Percentiles rank a stretch among this genome's conserved stretches.
Conservation (phyloP, 2,888 invertebrate species). For the Loripinus fragilis region DNA sequence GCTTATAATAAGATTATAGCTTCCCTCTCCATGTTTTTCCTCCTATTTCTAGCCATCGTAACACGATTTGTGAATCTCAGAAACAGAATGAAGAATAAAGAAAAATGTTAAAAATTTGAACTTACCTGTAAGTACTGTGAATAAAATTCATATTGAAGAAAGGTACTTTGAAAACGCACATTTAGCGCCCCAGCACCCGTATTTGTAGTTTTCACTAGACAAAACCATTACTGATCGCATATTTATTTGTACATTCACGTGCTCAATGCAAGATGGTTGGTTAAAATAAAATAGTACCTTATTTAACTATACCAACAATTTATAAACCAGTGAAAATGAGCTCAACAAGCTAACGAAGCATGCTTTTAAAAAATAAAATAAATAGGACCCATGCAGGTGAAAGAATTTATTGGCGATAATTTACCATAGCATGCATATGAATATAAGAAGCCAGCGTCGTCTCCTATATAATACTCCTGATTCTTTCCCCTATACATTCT, state of each 20-base stretch:
- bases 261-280: too few relatives aligned
- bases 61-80: not conserved
- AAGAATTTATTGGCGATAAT: not conserved
- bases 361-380: not conserved
- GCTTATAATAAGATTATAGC: not conserved
- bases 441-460: not conserved
- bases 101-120: not conserved
- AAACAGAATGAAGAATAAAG: not conserved
- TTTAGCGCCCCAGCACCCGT: too few relatives aligned
- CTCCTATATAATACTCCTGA: not conserved
- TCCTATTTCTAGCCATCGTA: not conserved
- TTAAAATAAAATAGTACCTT: too few relatives aligned
- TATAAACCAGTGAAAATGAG: not conserved
- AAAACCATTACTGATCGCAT: too few relatives aligned
- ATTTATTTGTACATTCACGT: too few relatives aligned
- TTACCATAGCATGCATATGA: not conserved
- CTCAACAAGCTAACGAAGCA: not conserved
- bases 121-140: not conserved
- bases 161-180: too few relatives aligned
- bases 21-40: not conserved
- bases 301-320: too few relatives aligned
- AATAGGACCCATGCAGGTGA: too few relatives aligned
- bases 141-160: too few relatives aligned
- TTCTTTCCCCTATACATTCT: not conserved
- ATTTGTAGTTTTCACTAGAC: too few relatives aligned